phyloP scores from a whole-genome alignment of 2,888 invertebrate species.

The Antheraea yamamai region DNA sequence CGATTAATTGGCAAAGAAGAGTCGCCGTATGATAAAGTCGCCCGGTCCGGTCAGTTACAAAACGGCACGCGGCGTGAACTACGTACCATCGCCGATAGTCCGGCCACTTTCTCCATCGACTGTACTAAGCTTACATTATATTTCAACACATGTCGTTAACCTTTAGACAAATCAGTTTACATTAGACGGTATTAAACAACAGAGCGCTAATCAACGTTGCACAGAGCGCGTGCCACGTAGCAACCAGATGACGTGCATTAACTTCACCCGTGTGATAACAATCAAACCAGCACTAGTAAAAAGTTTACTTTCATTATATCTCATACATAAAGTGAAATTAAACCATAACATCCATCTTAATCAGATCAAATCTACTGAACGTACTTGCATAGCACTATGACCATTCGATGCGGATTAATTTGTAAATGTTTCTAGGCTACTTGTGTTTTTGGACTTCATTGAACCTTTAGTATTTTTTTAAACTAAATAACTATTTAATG shows the following conservation, averaged over 20 bases:
- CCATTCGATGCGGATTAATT: too few species aligned
- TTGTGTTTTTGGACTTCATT: too few species aligned
- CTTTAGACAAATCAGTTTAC: slow-evolving; percentile 51
- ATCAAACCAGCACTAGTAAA: neutral
- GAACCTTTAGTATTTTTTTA: too few species aligned
- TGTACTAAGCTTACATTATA: slow-evolving; percentile 39
- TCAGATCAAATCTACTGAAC: too few species aligned
- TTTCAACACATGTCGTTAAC: slow-evolving; percentile 53
- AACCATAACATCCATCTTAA: too few species aligned
- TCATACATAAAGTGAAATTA: neutral
- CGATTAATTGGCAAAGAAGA: slow-evolving; percentile 50
- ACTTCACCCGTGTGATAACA: neutral
- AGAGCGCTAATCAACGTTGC: slow-evolving; percentile 44
- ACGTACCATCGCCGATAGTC: slow-evolving; percentile 29
- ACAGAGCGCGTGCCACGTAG: slow-evolving; percentile 29
- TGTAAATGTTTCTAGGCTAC: too few species aligned
- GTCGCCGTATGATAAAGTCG: slow-evolving; percentile 40
- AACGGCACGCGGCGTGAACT: slow-evolving; percentile 21
- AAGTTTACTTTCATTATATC: neutral
- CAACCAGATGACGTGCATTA: neutral
- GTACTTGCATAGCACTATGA: too few species aligned
- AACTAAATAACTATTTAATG: too few species aligned
- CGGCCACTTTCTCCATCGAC: slow-evolving; percentile 49
- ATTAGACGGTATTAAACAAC: slow-evolving; percentile 45
- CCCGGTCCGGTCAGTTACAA: neutral